Evolutionary conservation across 2,113 vertebrate species (phyloP), one percentile per base, ranked within the genome.

Genomic region (Rhinolophus sinicus): DNA sequence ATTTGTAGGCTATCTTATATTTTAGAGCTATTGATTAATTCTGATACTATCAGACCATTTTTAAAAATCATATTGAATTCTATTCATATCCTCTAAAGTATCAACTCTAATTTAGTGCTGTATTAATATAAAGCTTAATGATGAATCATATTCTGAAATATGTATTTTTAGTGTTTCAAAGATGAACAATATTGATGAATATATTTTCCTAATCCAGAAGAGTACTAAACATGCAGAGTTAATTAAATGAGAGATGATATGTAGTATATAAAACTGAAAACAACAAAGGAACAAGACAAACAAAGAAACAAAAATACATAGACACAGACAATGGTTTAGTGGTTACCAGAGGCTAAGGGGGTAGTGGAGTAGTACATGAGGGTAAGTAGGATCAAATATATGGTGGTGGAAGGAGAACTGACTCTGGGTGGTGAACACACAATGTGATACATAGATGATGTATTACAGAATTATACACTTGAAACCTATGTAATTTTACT

Each of bases 201-300:
- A 93, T 82, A 95, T 84, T 90, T 89, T 30, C 4, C 24, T 88
- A 90, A 76, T 50, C 19, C 40, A 83, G 87, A 92, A 62, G 44
- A 47, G 10, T 87, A 67, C 26, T 96, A 93, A 92, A 67, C 13
- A 73, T 85, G 12, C 5, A 82, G 33, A 92, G 10, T 60, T 95
- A 95, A 6, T 50, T 28, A 35, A 47, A 11, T 2, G 8, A 56
- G 1, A 69, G 26, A 50, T 47, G 7, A 50, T 64, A 44, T 44
- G 40, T 44, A 44, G 40, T 44, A 44, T 44, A 44, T 44, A 44
- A 44, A 44, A 44, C 40, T 44, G 40, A 44, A 44, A 44, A 44
- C 40, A 44, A 44, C 40, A 44, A 44, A 44, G 6, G 40, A 44
- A 44, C 40, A 44, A 44, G 40, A 44, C 40, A 44, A 44, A 44